Evolutionary conservation across 2,113 vertebrate genomes (phyloP).

Genomic region (Beaufortia kweichowensis): DNA sequence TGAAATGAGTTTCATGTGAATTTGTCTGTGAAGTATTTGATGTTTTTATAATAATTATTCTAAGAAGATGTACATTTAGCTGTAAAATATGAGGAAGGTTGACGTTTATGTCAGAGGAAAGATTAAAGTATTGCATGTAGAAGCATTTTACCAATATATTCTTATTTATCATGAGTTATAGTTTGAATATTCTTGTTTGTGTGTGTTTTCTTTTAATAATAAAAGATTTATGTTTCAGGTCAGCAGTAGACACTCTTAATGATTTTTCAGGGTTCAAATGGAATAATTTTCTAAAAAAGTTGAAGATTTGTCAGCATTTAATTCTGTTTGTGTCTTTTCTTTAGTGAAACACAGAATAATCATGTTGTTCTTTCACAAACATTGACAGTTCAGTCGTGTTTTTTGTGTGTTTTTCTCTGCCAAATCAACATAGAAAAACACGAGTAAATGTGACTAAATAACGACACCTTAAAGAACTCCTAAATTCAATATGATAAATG

Average conservation of each 20-base stretch:
- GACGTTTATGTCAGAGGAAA: not conserved
- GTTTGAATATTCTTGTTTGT: slow-evolving; percentile 14
- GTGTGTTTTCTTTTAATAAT: slow-evolving; percentile 3
- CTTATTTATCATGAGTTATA: slow-evolving; percentile 4
- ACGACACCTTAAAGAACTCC: no score
- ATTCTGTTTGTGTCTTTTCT: no score
- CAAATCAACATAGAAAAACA: no score
- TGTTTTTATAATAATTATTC: slow-evolving; percentile 18
- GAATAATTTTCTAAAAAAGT: not conserved
- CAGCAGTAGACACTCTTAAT: not conserved
- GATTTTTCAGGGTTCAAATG: slow-evolving; percentile 7
- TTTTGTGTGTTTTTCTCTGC: no score
- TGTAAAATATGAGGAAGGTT: slow-evolving; percentile 24
- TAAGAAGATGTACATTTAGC: slow-evolving; percentile 33
- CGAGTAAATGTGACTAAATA: no score
- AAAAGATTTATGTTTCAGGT: not conserved
- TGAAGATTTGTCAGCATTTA: slow-evolving; percentile 2
- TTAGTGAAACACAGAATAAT: no score
- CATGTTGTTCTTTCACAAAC: no score
- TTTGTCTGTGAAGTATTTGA: slow-evolving; percentile 19
- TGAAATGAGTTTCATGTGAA: slow-evolving; percentile 26
- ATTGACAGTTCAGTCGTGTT: no score
- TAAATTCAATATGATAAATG: no score
- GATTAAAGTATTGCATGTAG: slow-evolving; percentile 4
- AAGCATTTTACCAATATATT: not conserved